Evolutionary conservation across 2,113 vertebrate species (phyloP).

Genomic region (Antigone vipio): DNA sequence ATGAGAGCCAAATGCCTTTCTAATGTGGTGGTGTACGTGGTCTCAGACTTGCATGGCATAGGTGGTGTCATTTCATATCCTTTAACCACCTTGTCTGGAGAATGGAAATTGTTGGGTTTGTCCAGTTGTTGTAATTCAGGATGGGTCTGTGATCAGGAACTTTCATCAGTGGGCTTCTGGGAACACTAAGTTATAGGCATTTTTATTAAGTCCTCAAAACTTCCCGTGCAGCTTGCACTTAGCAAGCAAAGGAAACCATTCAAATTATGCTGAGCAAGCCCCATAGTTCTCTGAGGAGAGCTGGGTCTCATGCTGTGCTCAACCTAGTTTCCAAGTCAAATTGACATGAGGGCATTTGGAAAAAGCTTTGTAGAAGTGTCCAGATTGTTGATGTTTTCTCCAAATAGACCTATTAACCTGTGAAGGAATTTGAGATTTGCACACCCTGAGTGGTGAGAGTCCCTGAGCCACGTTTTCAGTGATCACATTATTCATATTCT

Average conservation of each 20-base stretch:
- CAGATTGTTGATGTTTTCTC: not conserved
- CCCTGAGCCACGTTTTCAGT: not conserved
- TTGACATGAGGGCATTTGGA: not conserved
- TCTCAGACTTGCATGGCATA: not conserved
- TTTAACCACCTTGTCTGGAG: not conserved
- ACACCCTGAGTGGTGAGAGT: not conserved
- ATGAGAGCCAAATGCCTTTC: not conserved
- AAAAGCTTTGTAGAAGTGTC: not conserved
- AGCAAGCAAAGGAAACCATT: not conserved
- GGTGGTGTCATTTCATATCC: not conserved
- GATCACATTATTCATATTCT: not conserved
- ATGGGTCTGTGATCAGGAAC: not conserved
- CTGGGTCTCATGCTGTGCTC: not conserved
- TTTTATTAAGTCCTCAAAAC: not conserved
- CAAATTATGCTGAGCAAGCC: too few species aligned
- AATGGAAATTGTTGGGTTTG: not conserved
- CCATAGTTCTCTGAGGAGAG: not conserved
- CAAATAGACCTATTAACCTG: not conserved
- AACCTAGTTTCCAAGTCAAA: not conserved
- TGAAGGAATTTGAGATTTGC: not conserved
- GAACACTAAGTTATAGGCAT: not conserved
- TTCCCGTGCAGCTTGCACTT: not conserved
- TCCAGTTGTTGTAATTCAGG: not conserved
- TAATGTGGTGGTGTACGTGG: accelerated
- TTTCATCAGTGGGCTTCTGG: not conserved